These are phyloP conservation scores for Orthonyx spaldingii DNA, from an alignment of 2,113 vertebrate genomes.

Conservation along the genomic window DNA sequence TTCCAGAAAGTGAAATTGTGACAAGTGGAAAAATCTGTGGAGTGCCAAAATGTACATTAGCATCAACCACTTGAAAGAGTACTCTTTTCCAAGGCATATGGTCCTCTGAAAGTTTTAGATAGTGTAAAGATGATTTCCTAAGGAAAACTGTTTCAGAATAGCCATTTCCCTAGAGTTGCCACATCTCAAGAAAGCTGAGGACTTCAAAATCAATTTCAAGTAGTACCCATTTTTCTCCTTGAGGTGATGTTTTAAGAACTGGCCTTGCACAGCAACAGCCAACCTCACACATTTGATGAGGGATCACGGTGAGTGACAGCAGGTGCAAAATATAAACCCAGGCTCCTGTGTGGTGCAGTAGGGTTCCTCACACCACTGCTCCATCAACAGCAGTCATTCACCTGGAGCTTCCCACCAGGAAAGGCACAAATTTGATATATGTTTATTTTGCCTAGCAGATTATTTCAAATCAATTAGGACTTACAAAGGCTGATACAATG, in stretches of 20 bases:
- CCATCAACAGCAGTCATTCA: not conserved
- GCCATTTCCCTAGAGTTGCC: not conserved
- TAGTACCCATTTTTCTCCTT: not conserved
- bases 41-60: not conserved
- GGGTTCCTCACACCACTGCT: not conserved
- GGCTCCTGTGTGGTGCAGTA: not conserved
- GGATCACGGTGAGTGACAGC: not conserved
- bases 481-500: not conserved
- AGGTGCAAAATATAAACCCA: not conserved
- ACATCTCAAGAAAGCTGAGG: not conserved
- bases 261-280: not conserved
- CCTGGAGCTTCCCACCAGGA: not conserved
- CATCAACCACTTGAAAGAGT: not conserved
- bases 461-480: not conserved
- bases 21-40: not conserved
- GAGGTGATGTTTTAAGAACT: not conserved
- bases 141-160: not conserved
- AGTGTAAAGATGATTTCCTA: not conserved
- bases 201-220: not conserved
- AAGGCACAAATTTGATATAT: not conserved
- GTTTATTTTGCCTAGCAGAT: not conserved
- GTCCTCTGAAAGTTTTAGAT: not conserved
- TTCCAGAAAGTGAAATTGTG: not conserved
- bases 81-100: not conserved
- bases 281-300: not conserved